Conservation (phyloP, 1,140 invertebrate genomes). For the Piezodorus guildinii region DNA sequence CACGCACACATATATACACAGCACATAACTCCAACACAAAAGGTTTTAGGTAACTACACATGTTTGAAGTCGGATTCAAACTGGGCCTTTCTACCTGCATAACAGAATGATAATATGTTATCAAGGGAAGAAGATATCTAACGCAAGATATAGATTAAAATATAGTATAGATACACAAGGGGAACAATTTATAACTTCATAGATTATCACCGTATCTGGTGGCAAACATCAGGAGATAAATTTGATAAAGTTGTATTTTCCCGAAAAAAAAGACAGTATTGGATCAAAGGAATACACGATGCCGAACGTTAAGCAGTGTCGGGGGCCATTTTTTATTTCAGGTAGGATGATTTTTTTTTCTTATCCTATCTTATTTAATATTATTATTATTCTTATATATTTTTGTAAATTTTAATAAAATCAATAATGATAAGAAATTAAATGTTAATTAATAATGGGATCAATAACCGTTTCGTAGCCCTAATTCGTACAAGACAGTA, state of each 20-base stretch:
- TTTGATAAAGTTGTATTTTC: slow-evolving; percentile 23
- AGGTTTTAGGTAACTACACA: background rate
- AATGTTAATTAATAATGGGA: too few relatives aligned
- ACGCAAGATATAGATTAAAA: slow-evolving; percentile 27
- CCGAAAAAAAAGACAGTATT: background rate
- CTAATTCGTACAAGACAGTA: too few relatives aligned
- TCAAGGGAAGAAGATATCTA: slow-evolving; percentile 25
- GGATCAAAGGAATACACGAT: background rate
- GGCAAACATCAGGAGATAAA: slow-evolving; percentile 22
- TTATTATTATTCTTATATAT: too few relatives aligned
- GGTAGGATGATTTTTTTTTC: background rate
- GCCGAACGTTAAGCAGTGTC: background rate
- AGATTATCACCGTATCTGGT: slow-evolving; percentile 26
- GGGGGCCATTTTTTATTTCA: background rate
- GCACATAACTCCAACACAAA: background rate
- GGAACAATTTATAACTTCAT: slow-evolving; percentile 25
- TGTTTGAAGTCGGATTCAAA: slow-evolving; percentile 12
- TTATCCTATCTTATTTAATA: too few relatives aligned
- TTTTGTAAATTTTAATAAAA: too few relatives aligned
- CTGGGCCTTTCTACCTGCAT: slow-evolving; percentile 22
- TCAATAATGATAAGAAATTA: too few relatives aligned
- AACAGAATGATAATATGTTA: slow-evolving; percentile 26
- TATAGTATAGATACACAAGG: slow-evolving; percentile 25
- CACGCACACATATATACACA: background rate
- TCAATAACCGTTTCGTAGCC: too few relatives aligned